Evolutionary conservation across 2,888 invertebrate genomes (phyloP).

Genomic region (Stenolophus ochropezus): DNA sequence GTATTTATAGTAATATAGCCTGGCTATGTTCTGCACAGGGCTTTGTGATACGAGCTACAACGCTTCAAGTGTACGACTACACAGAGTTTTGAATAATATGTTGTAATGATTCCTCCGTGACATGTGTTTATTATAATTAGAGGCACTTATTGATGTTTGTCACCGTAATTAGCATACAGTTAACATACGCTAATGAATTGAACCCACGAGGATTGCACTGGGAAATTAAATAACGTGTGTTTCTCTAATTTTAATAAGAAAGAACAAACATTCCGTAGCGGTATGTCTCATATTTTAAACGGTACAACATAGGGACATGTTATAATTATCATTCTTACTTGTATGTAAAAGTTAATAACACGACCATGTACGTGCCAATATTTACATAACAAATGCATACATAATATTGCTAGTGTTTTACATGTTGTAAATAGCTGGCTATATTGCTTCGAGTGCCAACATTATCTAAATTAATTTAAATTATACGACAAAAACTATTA

Average conservation of each 20-base stretch:
- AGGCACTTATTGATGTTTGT: constrained; percentile 21
- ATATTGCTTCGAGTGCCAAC: no score
- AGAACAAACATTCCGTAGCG: neutral
- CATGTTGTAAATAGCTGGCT: no score
- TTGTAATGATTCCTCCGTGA: constrained; percentile 23
- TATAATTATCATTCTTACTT: constrained; percentile 1
- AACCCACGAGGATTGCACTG: constrained; percentile 14
- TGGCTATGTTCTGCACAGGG: neutral
- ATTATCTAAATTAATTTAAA: no score
- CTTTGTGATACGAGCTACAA: neutral
- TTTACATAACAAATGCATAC: constrained; percentile 1
- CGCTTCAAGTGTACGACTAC: neutral
- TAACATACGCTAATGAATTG: constrained; percentile 28
- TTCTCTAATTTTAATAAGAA: constrained; percentile 9
- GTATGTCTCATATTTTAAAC: constrained; percentile 1
- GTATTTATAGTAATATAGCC: constrained; percentile 36
- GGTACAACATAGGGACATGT: neutral
- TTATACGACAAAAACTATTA: no score
- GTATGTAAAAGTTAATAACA: neutral
- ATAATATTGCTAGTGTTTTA: neutral
- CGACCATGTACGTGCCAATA: neutral
- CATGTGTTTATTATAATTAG: constrained; percentile 35
- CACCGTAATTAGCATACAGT: constrained; percentile 15
- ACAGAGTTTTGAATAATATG: constrained; percentile 20
- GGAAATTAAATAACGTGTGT: constrained; percentile 18